Conservation (phyloP, 1,140 invertebrate species). For the Rhyacophila brunnea region DNA sequence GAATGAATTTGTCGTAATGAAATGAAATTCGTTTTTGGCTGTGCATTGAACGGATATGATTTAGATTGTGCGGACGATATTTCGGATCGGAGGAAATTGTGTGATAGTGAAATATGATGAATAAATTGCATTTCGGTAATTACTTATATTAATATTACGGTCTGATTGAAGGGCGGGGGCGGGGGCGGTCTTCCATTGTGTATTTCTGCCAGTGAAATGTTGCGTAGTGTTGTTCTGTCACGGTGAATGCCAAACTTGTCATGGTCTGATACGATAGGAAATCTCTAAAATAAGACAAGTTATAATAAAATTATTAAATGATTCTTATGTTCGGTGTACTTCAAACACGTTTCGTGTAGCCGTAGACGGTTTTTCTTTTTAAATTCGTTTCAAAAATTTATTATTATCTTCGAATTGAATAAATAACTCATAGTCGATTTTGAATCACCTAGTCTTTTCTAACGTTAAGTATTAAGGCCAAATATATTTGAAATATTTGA, state of each 20-base stretch:
- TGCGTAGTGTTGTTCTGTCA: neutral
- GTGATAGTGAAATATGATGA: neutral
- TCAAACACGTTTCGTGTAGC: too few species aligned
- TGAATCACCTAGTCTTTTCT: conserved; percentile 25
- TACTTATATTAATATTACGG: neutral
- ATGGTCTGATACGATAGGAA: conserved; percentile 4
- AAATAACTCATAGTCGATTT: conserved; percentile 19
- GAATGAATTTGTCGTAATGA: neutral
- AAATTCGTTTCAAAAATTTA: neutral
- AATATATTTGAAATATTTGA: conserved; percentile 28
- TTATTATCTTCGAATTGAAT: neutral
- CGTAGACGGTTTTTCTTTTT: too few species aligned
- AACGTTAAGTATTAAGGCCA: conserved; percentile 27
- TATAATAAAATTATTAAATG: too few species aligned
- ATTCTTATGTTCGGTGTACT: too few species aligned
- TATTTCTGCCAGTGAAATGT: neutral
- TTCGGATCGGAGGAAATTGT: neutral
- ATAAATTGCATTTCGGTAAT: neutral
- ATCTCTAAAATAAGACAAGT: too few species aligned
- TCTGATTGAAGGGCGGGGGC: neutral
- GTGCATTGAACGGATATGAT: neutral
- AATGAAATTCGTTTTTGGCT: conserved; percentile 3
- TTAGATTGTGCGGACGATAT: neutral
- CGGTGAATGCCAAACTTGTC: conserved; percentile 5
- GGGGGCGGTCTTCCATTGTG: conserved; percentile 1